Conservation (phyloP, 2,113 vertebrate species). For the Saccopteryx bilineata region DNA sequence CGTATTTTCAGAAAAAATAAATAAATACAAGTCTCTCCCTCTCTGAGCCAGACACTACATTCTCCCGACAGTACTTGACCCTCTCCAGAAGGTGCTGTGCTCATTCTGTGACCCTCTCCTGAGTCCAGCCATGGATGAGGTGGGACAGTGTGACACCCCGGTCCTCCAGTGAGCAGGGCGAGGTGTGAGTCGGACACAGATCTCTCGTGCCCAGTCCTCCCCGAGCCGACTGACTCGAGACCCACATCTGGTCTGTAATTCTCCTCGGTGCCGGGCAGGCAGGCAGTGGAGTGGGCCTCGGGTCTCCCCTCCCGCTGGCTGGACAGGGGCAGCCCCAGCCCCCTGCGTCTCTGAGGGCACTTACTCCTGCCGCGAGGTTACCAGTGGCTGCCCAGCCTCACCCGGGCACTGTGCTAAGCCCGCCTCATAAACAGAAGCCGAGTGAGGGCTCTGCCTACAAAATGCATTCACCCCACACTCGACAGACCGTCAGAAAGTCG, state of each 20-base stretch:
- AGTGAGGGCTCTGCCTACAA: background rate
- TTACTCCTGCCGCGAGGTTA: background rate
- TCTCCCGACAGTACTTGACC: background rate
- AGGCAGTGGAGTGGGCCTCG: background rate
- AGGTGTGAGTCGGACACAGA: accelerated
- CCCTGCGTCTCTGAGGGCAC: background rate
- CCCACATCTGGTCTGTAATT: background rate
- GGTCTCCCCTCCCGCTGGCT: background rate
- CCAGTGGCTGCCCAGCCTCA: background rate
- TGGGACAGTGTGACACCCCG: accelerated
- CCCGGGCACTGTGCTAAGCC: background rate
- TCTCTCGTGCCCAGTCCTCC: background rate
- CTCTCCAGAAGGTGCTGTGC: background rate
- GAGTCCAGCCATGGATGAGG: background rate
- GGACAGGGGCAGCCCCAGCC: background rate
- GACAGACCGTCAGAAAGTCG: background rate
- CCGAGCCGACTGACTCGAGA: background rate
- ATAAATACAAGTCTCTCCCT: background rate
- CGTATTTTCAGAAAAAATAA: background rate
- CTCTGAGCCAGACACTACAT: background rate
- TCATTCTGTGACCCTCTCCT: background rate
- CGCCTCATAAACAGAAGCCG: background rate
- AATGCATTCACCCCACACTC: too few species aligned
- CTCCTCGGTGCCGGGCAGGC: background rate
- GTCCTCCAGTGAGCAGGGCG: background rate